A percentile compares a stretch with the other conserved stretches of the same genome.
phyloP scores from a whole-genome alignment of 2,888 invertebrate genomes.

The Pristionchus exspectatus region DNA sequence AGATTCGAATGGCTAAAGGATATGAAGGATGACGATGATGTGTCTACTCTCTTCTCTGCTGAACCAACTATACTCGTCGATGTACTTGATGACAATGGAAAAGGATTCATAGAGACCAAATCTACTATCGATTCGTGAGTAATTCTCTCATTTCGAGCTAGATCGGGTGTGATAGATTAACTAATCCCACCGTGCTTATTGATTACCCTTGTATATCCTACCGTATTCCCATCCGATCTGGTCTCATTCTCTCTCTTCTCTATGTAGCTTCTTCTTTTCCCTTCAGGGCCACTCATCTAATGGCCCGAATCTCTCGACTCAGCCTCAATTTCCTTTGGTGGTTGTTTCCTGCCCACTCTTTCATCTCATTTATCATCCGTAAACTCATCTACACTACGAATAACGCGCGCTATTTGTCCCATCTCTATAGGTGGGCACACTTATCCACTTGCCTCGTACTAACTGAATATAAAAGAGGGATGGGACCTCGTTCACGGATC shows the following conservation, averaged over 20 bases:
- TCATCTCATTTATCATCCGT: constrained; percentile 43
- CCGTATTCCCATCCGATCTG: constrained; percentile 39
- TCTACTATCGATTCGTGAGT: constrained; percentile 42
- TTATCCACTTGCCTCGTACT: constrained; percentile 40
- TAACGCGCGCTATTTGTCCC: constrained; percentile 33
- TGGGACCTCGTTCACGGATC: not conserved
- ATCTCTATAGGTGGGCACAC: constrained; percentile 45
- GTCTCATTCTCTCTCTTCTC: not conserved
- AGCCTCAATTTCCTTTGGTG: constrained; percentile 16
- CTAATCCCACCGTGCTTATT: not conserved
- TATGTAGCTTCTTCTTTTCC: not conserved
- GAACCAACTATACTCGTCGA: constrained; percentile 60
- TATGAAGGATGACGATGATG: constrained; percentile 45
- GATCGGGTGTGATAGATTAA: constrained; percentile 6
- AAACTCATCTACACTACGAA: constrained; percentile 6
- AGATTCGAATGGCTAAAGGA: constrained; percentile 25
- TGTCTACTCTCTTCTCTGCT: constrained; percentile 41
- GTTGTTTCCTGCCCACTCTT: constrained; percentile 42
- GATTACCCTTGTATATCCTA: not conserved
- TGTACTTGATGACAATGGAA: constrained; percentile 61
- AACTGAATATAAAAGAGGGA: not conserved
- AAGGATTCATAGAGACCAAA: constrained; percentile 57
- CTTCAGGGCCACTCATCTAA: constrained; percentile 13
- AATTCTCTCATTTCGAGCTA: not conserved
- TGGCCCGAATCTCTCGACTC: constrained; percentile 24